Evolutionary conservation across 2,113 vertebrate species (phyloP), one percentile per base, ranked within the genome.

Genomic region (Xiphias gladius): DNA sequence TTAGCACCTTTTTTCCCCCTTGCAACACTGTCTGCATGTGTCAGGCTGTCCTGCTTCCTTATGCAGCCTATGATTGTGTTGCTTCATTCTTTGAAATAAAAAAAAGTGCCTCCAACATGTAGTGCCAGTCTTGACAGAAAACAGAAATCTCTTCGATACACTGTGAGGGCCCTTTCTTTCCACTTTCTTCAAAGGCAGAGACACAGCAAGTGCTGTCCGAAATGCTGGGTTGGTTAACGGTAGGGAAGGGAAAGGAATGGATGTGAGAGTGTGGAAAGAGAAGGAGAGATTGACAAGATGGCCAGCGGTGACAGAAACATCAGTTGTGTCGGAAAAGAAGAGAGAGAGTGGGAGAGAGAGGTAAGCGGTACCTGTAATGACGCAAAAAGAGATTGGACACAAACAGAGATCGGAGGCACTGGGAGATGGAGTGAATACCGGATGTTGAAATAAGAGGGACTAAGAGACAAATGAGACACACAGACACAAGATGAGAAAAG

Each of bases 31-130:
- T 88, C 69, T 82, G 67, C 22, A 57, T 79, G 68, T 73, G 19
- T 80, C 71, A 59, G 80, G 48, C 76, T 52, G 64, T 20, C 78
- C 69, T 73, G 75, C 78, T 82, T 93, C 76, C 65, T 65, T 66
- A 73, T 80, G 75, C 74, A 80, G 88, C 75, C 85, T 85, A 48
- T 84, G 83, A 88, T 86, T 89, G 76, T 75, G 52, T 85, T 85
- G 63, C 90, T 85, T 90, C 46, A 70, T 76, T 78, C 91, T 94
- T 91, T 92, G 81, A 92, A 94, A 94, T 87, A 87, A 82, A 81
- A 83, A 86, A 52, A 83, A 82, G 74, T 61, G 92, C 91, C 90
- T 73, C 58, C 7, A 83, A 90, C 68, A 7, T 73, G 70, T 63
- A 88, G 67, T 61, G 81, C 62, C 19, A 9, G 81, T 86, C 77